phyloP scores from a whole-genome alignment of 2,888 invertebrate species.

The Pandemis cinnamomeana region DNA sequence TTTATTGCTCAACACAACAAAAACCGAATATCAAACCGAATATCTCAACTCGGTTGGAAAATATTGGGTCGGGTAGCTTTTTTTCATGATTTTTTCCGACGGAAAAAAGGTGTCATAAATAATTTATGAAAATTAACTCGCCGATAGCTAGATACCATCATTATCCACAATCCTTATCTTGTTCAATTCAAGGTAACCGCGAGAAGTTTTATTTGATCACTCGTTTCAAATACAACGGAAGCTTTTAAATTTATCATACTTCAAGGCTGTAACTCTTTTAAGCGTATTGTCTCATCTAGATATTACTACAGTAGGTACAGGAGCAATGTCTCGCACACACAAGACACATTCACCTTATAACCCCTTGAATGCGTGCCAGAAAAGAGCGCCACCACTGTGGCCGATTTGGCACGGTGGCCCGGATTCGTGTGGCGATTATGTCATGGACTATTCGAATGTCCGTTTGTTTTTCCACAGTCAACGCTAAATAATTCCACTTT shows the following conservation, averaged over 20 bases:
- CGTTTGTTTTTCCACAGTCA: conserved; percentile 69
- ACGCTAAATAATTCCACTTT: conserved; percentile 50
- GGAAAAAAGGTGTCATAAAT: too few species aligned
- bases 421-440: conserved; percentile 81
- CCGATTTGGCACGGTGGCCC: conserved; percentile 77
- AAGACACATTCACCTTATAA: conserved; percentile 77
- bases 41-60: too few species aligned
- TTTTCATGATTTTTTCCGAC: too few species aligned
- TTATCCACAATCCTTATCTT: too few species aligned
- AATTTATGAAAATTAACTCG: too few species aligned
- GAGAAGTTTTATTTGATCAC: too few species aligned
- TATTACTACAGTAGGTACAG: neutral
- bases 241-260: neutral
- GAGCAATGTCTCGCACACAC: conserved; percentile 52
- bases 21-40: too few species aligned
- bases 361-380: conserved; percentile 79
- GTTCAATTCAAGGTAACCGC: too few species aligned
- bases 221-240: too few species aligned
- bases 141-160: too few species aligned
- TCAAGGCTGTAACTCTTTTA: neutral
- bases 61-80: too few species aligned
- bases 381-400: conserved; percentile 64
- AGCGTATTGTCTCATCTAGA: conserved; percentile 7
- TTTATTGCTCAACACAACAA: too few species aligned
- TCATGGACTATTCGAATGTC: conserved; percentile 74